Percentiles rank a stretch among this genome's conserved stretches.
Evolutionary conservation across 2,113 vertebrate genomes (phyloP).

Genomic region (Nycticorax nycticorax): DNA sequence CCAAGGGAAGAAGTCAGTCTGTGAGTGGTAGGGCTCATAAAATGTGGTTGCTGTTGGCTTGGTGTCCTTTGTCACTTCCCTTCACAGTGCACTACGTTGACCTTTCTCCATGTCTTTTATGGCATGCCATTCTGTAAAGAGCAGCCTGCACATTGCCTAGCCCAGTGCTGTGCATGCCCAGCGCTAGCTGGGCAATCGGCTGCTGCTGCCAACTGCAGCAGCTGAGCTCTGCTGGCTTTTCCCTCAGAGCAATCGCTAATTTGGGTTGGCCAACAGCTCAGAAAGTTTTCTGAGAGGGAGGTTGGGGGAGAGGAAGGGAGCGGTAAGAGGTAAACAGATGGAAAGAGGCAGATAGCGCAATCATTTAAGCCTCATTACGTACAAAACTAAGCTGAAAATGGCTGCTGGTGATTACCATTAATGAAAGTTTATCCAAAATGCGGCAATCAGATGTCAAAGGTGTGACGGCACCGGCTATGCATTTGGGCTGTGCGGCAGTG

Average conservation of each 20-base stretch:
- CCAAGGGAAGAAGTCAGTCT: background rate
- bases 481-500: background rate
- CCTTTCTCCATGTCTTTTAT: background rate
- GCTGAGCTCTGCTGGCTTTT: background rate
- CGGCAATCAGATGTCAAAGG: background rate
- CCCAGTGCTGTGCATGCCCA: background rate
- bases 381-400: background rate
- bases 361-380: background rate
- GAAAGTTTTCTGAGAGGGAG: background rate
- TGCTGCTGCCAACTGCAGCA: background rate
- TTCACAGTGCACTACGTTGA: accelerated
- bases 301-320: background rate
- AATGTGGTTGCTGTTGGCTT: accelerated
- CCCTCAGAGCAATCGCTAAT: background rate
- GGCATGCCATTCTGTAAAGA: background rate
- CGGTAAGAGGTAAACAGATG: background rate
- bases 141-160: accelerated
- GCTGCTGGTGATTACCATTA: background rate
- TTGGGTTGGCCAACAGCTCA: background rate
- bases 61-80: background rate
- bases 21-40: background rate
- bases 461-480: background rate
- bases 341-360: background rate
- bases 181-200: background rate
- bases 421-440: background rate